phyloP scores from a whole-genome alignment of 2,113 vertebrate species.

The Cygnus buccinator region DNA sequence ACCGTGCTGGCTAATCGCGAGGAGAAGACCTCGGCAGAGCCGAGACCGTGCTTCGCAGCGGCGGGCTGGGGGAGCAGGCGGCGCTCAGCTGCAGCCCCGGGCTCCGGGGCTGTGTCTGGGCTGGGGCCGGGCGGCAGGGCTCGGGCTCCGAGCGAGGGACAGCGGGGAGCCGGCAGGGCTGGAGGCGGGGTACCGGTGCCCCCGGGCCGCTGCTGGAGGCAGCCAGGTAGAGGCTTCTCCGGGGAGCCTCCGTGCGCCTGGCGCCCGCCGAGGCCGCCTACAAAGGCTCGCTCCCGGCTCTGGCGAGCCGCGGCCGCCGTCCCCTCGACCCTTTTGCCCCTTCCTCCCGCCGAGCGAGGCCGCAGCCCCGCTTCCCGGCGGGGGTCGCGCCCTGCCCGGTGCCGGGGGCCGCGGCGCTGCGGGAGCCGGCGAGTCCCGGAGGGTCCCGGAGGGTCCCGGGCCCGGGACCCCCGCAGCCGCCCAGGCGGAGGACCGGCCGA shows the following conservation, averaged over 20 bases:
- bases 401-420: neutral
- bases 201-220: neutral
- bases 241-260: neutral
- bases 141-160: neutral
- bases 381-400: neutral
- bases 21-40: conserved; percentile 22
- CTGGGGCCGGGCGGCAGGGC: neutral
- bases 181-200: neutral
- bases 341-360: neutral
- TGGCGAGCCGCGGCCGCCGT: neutral
- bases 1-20: conserved; percentile 51
- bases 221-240: conserved; percentile 32
- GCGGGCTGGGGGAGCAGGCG: neutral
- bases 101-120: neutral
- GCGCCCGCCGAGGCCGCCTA: neutral
- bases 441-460: neutral
- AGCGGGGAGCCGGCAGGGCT: neutral
- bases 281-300: conserved; percentile 27
- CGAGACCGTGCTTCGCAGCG: neutral
- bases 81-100: neutral
- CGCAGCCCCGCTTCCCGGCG: neutral
- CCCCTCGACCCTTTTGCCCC: neutral
- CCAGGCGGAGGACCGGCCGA: neutral
- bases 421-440: too few relatives aligned
- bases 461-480: neutral